Percentiles rank a stretch among this genome's conserved stretches.
phyloP scores from a whole-genome alignment of 2,797 vertebrate genomes.

The Leuciscus waleckii region DNA sequence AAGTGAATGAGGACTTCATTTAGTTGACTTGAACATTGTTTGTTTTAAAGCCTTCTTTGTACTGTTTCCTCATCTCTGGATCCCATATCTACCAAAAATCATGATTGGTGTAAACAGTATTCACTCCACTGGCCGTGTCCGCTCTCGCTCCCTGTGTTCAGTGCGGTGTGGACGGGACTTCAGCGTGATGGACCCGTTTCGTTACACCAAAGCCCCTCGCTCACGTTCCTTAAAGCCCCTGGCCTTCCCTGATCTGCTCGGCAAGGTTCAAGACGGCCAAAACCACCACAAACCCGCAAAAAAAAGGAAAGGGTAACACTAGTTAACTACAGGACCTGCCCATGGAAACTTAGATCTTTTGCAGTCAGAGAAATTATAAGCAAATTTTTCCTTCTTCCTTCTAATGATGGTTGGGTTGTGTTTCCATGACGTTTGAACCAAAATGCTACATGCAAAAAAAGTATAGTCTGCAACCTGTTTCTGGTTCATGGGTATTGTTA shows the following conservation, averaged over 20 bases:
- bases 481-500: constrained; percentile 21
- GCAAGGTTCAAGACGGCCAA: constrained; percentile 80
- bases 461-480: not conserved
- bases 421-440: not conserved
- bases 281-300: constrained; percentile 87
- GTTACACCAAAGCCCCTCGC: constrained; percentile 91
- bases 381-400: not conserved
- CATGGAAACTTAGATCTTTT: not conserved
- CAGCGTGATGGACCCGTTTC: constrained; percentile 87
- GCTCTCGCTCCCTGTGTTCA: constrained; percentile 91
- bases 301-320: constrained; percentile 81
- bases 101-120: constrained; percentile 97
- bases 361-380: not conserved
- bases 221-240: constrained; percentile 93
- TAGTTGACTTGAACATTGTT: constrained; percentile 2
- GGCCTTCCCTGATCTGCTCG: constrained; percentile 93
- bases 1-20: not conserved
- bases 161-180: constrained; percentile 90
- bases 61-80: not conserved
- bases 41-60: not conserved
- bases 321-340: not conserved
- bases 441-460: not conserved
- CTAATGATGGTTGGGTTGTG: not conserved
- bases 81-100: not conserved
- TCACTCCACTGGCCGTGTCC: constrained; percentile 87